Evolutionary conservation across 1,140 invertebrate species (phyloP).

Genomic region (Pseudachorutes palmiensis): DNA sequence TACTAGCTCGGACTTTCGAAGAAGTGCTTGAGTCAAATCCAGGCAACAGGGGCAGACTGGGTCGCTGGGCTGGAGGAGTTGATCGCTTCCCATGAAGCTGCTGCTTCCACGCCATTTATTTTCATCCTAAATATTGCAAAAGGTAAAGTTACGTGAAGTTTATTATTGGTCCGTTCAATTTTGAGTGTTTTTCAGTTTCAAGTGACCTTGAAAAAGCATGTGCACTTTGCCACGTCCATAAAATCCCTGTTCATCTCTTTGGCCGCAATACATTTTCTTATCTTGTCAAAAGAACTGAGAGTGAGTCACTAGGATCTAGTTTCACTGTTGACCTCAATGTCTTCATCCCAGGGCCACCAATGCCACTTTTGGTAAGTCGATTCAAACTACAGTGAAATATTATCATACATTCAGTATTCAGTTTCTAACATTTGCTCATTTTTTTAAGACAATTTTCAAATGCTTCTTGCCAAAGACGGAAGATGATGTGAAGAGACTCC

Average conservation of each 20-base stretch:
- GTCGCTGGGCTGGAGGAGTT: slow-evolving; percentile 22
- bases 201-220: slow-evolving; percentile 23
- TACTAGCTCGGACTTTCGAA: slow-evolving; percentile 31
- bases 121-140: slow-evolving; percentile 29
- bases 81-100: slow-evolving; percentile 21
- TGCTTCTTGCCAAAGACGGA: too few relatives aligned
- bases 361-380: slow-evolving; percentile 31
- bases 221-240: slow-evolving; percentile 23
- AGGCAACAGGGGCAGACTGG: slow-evolving; percentile 27
- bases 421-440: too few relatives aligned
- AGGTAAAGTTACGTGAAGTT: background rate
- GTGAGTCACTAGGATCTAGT: slow-evolving; percentile 30
- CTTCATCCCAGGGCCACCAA: slow-evolving; percentile 29
- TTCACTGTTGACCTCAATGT: slow-evolving; percentile 32
- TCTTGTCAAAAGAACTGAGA: slow-evolving; percentile 28
- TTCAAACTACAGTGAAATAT: background rate
- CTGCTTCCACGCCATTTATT: slow-evolving; percentile 22
- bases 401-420: background rate
- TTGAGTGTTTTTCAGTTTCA: slow-evolving; percentile 13
- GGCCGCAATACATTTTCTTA: slow-evolving; percentile 31
- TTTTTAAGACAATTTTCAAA: too few relatives aligned
- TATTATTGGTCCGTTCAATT: background rate
- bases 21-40: slow-evolving; percentile 20
- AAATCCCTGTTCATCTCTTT: slow-evolving; percentile 34
- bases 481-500: slow-evolving; percentile 17